Conservation (phyloP, 2,113 vertebrate genomes). For the Thunnus thynnus region DNA sequence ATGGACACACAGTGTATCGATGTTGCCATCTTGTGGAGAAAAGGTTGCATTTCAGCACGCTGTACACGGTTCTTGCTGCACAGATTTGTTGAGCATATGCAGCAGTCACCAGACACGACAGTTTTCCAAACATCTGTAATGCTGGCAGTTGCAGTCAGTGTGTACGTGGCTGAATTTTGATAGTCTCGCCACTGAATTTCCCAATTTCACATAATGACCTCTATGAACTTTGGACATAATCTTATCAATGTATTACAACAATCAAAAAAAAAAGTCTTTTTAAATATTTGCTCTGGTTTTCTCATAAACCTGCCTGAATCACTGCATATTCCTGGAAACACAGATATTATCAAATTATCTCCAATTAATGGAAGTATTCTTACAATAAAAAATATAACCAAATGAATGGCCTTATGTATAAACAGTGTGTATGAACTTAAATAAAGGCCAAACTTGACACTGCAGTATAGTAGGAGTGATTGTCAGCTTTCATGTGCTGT, state of each 20-base stretch:
- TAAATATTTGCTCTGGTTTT: slow-evolving; percentile 74
- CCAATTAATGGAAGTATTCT: background rate
- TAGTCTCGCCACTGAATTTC: background rate
- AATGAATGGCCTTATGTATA: background rate
- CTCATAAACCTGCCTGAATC: background rate
- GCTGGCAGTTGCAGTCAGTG: background rate
- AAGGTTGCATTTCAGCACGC: background rate
- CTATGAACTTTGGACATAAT: background rate
- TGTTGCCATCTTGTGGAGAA: slow-evolving; percentile 70
- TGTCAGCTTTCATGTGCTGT: background rate
- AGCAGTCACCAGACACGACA: background rate
- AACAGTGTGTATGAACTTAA: background rate
- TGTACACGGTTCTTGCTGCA: too few relatives aligned
- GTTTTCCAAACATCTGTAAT: background rate
- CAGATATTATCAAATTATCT: background rate
- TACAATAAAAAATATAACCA: background rate
- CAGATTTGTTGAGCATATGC: background rate
- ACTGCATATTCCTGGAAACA: slow-evolving; percentile 50
- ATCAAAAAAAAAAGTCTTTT: slow-evolving; percentile 9
- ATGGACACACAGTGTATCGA: background rate
- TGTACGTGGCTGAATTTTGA: background rate
- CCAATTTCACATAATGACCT: background rate
- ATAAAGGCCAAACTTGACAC: background rate
- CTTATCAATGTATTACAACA: slow-evolving; percentile 15
- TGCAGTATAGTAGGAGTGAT: too few relatives aligned